phyloP scores from a whole-genome alignment of 2,888 invertebrate genomes.

The Plebejus melissa region DNA sequence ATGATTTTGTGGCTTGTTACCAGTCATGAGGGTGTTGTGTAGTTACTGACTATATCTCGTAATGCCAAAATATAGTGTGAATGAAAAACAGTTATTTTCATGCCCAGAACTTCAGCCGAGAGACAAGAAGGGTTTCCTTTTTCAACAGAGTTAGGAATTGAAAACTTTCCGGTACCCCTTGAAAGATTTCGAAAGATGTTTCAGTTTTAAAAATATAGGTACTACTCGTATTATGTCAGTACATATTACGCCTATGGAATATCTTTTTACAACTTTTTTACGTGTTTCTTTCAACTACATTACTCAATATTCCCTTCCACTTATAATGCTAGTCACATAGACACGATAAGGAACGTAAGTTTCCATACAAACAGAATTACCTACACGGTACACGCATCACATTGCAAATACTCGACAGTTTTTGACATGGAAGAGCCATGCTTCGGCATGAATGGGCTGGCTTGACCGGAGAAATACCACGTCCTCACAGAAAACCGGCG shows the following conservation, averaged over 20 bases:
- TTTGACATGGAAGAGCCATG: background rate
- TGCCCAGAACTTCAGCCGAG: too few species aligned
- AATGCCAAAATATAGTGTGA: too few species aligned
- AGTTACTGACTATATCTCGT: too few species aligned
- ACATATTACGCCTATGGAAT: too few species aligned
- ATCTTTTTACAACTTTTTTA: background rate
- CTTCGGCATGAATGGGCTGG: too few species aligned
- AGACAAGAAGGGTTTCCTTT: background rate
- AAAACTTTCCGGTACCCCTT: background rate
- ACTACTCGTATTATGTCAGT: background rate
- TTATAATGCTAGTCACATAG: background rate
- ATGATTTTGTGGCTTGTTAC: background rate
- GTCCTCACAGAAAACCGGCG: too few species aligned
- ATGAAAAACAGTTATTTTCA: too few species aligned
- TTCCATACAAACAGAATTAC: conserved; percentile 3
- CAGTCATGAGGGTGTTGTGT: background rate
- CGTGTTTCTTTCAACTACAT: background rate
- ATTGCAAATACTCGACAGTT: background rate
- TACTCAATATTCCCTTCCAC: conserved; percentile 5
- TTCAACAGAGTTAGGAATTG: background rate
- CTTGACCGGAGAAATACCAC: too few species aligned
- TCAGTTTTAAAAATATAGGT: too few species aligned
- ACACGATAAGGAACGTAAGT: background rate
- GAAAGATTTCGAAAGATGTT: too few species aligned
- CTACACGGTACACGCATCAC: background rate